These are phyloP conservation scores for Oncorhynchus gorbuscha DNA, from an alignment of 2,113 vertebrate species.

Conservation along the genomic window DNA sequence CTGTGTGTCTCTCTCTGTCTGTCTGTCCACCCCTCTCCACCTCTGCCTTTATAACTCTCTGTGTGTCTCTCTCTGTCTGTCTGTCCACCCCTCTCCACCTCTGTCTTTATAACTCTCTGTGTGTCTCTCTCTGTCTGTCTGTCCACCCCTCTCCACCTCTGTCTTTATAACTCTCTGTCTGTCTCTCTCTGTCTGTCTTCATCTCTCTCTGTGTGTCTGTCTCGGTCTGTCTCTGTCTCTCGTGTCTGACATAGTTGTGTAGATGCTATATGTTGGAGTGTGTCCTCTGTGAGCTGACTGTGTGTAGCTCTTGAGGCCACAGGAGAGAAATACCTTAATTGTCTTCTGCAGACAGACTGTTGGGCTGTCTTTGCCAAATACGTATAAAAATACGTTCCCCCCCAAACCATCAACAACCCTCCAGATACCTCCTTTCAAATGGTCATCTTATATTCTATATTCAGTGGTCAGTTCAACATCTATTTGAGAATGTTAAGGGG, in stretches of 20 bases:
- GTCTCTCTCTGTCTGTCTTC: not conserved
- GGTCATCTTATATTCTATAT: not conserved
- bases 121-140: conserved; percentile 28
- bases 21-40: too few relatives aligned
- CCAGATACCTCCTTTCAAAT: too few relatives aligned
- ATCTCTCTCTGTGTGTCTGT: conserved; percentile 30
- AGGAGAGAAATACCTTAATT: too few relatives aligned
- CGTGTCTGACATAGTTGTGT: conserved; percentile 59
- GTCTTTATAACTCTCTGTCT: not conserved
- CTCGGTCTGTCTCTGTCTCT: conserved; percentile 58
- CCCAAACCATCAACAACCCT: too few relatives aligned
- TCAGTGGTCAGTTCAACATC: not conserved
- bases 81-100: not conserved
- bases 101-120: too few relatives aligned
- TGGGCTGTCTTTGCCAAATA: not conserved
- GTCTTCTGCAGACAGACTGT: conserved; percentile 3
- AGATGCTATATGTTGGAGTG: conserved; percentile 66
- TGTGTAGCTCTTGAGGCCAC: too few relatives aligned
- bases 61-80: conserved; percentile 30
- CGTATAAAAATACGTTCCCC: too few relatives aligned
- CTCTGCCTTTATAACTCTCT: too few relatives aligned
- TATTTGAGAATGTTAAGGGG: too few relatives aligned
- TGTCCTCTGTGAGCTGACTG: conserved; percentile 19
- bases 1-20: not conserved
- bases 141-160: too few relatives aligned